Conservation (phyloP, 1,140 invertebrate species). For the Drosophila ananassae region DNA sequence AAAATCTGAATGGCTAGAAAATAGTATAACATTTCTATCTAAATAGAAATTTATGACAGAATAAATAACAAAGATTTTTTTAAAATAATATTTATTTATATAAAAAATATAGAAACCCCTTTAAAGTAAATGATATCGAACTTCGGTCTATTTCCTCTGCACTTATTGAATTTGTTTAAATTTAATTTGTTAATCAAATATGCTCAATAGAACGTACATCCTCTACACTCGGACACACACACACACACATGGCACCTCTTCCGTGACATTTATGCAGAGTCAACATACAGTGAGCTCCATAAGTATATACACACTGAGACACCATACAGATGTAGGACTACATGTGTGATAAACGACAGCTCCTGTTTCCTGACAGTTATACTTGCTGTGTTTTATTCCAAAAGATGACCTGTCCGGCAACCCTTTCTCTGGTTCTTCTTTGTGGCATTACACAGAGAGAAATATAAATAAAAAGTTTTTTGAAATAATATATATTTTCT, state of each 20-base stretch:
- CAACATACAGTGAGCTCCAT: slow-evolving; percentile 31
- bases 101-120: no score
- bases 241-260: slow-evolving; percentile 10
- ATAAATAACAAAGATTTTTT: not conserved
- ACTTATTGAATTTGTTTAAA: slow-evolving; percentile 3
- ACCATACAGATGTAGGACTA: slow-evolving; percentile 6
- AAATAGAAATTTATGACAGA: not conserved
- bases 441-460: slow-evolving; percentile 7
- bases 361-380: slow-evolving; percentile 52
- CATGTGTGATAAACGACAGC: slow-evolving; percentile 56
- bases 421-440: slow-evolving; percentile 5
- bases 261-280: slow-evolving; percentile 55
- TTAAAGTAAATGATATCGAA: not conserved
- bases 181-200: slow-evolving; percentile 41
- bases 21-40: no score
- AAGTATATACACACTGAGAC: slow-evolving; percentile 9
- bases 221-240: slow-evolving; percentile 6
- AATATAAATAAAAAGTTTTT: not conserved
- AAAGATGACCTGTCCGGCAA: slow-evolving; percentile 33
- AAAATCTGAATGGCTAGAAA: slow-evolving; percentile 22
- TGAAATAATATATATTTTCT: no score
- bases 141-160: not conserved
- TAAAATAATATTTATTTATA: not conserved
- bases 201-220: slow-evolving; percentile 36
- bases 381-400: slow-evolving; percentile 50